phyloP scores from a whole-genome alignment of 2,113 vertebrate species.

The Antennarius striatus region DNA sequence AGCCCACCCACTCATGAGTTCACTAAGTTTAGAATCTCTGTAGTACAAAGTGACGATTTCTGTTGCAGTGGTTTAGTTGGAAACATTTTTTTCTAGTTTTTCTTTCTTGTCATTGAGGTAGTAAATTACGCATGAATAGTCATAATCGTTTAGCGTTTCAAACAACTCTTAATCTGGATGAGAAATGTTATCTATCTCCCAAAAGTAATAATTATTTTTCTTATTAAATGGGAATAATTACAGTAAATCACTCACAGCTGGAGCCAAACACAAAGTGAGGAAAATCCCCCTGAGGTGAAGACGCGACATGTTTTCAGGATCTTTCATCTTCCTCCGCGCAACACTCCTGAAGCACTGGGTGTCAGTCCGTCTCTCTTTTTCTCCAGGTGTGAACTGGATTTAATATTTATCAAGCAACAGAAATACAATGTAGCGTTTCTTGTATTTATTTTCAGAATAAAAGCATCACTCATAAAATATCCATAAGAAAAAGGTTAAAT shows the following conservation, averaged over 20 bases:
- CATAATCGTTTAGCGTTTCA: too few relatives aligned
- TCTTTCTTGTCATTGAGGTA: too few relatives aligned
- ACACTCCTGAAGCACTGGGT: slow-evolving; percentile 18
- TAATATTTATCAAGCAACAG: background rate
- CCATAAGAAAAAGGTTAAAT: too few relatives aligned
- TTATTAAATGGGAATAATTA: background rate
- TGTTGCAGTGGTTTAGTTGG: too few relatives aligned
- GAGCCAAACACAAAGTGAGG: slow-evolving; percentile 49
- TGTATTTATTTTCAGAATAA: slow-evolving; percentile 40
- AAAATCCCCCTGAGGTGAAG: slow-evolving; percentile 43
- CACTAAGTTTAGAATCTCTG: too few relatives aligned
- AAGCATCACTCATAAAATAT: background rate
- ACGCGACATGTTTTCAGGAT: slow-evolving; percentile 49
- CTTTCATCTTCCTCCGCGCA: background rate
- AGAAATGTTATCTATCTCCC: too few relatives aligned
- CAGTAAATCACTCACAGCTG: slow-evolving; percentile 65
- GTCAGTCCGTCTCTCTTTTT: too few relatives aligned
- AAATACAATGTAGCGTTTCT: background rate
- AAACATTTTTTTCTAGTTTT: too few relatives aligned
- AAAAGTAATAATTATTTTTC: background rate
- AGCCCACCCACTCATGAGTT: too few relatives aligned
- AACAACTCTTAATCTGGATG: too few relatives aligned
- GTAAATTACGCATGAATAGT: too few relatives aligned
- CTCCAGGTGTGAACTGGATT: slow-evolving; percentile 9
- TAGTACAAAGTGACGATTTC: too few relatives aligned